Evolutionary conservation across 2,888 invertebrate genomes (phyloP).

Genomic region (Melanostoma mellinum): DNA sequence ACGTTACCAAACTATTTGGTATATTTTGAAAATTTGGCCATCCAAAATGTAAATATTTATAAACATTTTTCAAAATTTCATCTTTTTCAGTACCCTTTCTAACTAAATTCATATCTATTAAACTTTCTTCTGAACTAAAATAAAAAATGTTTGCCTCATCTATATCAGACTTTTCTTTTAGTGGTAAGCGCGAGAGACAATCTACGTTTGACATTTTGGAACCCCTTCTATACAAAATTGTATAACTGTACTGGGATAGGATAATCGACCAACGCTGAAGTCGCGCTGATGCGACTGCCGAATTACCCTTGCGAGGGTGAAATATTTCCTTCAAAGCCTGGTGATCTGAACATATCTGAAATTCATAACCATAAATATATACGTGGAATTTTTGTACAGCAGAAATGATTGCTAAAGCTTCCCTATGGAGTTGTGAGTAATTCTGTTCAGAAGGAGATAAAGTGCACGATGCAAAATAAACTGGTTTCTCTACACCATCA

Average conservation of each 20-base stretch:
- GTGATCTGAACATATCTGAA: slow-evolving; percentile 64
- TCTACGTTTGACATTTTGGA: slow-evolving; percentile 11
- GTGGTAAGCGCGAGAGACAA: not conserved
- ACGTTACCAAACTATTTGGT: not conserved
- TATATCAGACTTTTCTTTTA: not conserved
- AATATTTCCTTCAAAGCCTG: slow-evolving; percentile 12
- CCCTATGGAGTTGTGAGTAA: slow-evolving; percentile 48
- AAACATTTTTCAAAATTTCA: not conserved
- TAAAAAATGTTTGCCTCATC: not conserved
- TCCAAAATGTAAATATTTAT: not conserved
- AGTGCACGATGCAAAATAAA: slow-evolving; percentile 52
- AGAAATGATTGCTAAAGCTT: slow-evolving; percentile 78
- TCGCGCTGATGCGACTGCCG: not conserved
- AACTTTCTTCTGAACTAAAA: not conserved
- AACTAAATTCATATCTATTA: not conserved
- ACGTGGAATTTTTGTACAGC: slow-evolving; percentile 79
- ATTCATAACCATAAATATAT: slow-evolving; percentile 77
- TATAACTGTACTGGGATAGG: not conserved
- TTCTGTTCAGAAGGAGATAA: slow-evolving; percentile 41
- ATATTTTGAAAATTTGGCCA: not conserved
- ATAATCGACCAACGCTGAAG: slow-evolving; percentile 6
- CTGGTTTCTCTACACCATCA: slow-evolving; percentile 48
- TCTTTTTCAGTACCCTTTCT: not conserved
- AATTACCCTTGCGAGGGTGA: not conserved
- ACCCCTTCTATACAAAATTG: not conserved